Conservation (phyloP, 1,140 invertebrate species). For the Caenorhabditis remanei region DNA sequence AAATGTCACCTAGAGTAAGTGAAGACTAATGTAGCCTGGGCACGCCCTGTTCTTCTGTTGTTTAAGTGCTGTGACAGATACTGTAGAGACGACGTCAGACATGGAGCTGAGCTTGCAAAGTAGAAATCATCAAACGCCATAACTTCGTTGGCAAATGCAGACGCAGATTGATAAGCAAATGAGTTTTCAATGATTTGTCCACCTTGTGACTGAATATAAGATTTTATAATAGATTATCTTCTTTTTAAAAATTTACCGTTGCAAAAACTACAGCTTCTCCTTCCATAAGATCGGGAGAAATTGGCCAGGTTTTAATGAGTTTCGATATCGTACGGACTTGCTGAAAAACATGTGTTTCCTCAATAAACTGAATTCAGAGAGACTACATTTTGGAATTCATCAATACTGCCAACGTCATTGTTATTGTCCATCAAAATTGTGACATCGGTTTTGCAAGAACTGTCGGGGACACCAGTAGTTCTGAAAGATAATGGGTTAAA, state of each 20-base stretch:
- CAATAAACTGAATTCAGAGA: neutral
- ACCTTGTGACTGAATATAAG: neutral
- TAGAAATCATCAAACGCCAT: conserved; percentile 17
- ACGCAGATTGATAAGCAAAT: neutral
- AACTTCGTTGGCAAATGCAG: conserved; percentile 36
- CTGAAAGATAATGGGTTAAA: neutral
- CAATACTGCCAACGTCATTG: conserved; percentile 18
- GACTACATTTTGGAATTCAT: conserved; percentile 1
- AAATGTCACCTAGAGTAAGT: conserved; percentile 14
- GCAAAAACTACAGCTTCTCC: conserved; percentile 37
- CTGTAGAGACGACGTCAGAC: neutral
- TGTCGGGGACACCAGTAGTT: neutral
- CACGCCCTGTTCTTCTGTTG: neutral
- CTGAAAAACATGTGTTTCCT: neutral
- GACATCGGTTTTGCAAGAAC: conserved; percentile 12
- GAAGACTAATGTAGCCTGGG: conserved; percentile 5
- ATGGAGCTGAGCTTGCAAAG: neutral
- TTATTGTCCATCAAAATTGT: conserved; percentile 24
- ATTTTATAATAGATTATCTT: neutral
- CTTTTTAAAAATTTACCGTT: neutral
- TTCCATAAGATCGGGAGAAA: conserved; percentile 30
- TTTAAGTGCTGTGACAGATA: neutral
- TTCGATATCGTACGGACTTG: neutral
- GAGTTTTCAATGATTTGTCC: conserved; percentile 9
- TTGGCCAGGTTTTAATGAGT: conserved; percentile 40